These are phyloP conservation scores for Ramphastos sulfuratus DNA, from an alignment of 2,113 vertebrate genomes.

Conservation along the genomic window DNA sequence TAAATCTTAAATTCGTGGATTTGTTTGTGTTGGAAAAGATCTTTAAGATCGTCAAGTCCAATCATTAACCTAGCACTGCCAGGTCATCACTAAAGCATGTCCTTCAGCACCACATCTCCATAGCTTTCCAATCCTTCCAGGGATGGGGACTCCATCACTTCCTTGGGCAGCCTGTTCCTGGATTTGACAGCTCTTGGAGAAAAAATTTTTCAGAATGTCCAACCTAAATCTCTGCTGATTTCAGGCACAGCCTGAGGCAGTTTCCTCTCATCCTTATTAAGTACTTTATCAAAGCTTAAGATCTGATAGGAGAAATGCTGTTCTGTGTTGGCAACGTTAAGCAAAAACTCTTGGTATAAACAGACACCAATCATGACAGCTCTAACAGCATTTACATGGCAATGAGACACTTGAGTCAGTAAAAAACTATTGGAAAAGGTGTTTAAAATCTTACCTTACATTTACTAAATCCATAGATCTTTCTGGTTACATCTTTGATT, in stretches of 20 bases:
- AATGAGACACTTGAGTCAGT: neutral
- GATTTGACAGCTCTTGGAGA: neutral
- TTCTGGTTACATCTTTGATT: conserved; percentile 75
- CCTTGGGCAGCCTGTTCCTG: neutral
- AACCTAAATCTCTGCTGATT: neutral
- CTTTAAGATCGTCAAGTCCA: neutral
- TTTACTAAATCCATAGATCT: conserved; percentile 83
- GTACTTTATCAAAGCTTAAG: neutral
- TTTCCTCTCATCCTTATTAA: neutral
- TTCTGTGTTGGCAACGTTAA: neutral
- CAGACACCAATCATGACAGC: neutral
- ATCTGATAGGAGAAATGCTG: neutral
- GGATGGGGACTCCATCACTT: neutral
- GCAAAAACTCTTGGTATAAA: neutral
- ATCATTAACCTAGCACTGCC: neutral
- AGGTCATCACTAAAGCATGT: too few species aligned
- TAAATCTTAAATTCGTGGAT: neutral
- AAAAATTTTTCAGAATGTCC: neutral
- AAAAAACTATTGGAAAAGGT: neutral
- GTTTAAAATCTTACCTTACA: conserved; percentile 78
- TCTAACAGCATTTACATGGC: neutral
- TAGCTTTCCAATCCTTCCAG: neutral
- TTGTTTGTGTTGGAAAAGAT: neutral
- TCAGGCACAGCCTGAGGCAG: neutral
- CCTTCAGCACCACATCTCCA: neutral